Evolutionary conservation across 1,140 invertebrate genomes (phyloP), one percentile per base, ranked within the genome.

Genomic region (Macrobrachium rosenbergii): DNA sequence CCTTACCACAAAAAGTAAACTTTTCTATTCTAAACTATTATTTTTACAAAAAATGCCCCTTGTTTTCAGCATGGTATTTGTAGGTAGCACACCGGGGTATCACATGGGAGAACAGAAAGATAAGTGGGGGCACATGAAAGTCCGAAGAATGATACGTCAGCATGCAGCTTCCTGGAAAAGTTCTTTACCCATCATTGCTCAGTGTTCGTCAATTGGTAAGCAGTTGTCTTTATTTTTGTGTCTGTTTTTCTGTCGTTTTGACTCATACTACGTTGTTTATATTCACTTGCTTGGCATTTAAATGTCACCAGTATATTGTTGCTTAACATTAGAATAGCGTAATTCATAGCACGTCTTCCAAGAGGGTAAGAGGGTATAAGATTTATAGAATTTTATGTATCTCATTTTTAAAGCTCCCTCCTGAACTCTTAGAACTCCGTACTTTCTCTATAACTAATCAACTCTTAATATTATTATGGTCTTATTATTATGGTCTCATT

Each of bases 121-220:
- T 12, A 91, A 92, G 3, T 97, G 95, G 95, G 97, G 97, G 6
- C 94, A 97, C 90, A 93, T 94, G 64, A 94, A 95, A 86, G 92
- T 97, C 7, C 93, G 93, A 3, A 91, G 93, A 23, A 91, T 97
- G 80, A 91, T 96, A 11, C 93, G 93, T 2, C 93, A 94, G 60
- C 93, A 96, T 81, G 37, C 62, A 91, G 94, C 94, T 28, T 88
- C 81, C 11, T 69, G 94, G 0, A 73, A 58, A 21, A 45, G 14
- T 17, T 76, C 43, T 52, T 45, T 64, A 37, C 72, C 78, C 10
- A 59, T 75, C 14, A 64, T 88, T 28, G 37, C 95, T 19, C 98
- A 99, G 92, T 96, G 96, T 89, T 98, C 97, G 17, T 98, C 97
- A 89, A 96, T 99, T 84, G 98, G 98, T 88, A 69, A 69, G 63